phyloP scores from a whole-genome alignment of 2,797 vertebrate species.

The Luscinia luscinia region DNA sequence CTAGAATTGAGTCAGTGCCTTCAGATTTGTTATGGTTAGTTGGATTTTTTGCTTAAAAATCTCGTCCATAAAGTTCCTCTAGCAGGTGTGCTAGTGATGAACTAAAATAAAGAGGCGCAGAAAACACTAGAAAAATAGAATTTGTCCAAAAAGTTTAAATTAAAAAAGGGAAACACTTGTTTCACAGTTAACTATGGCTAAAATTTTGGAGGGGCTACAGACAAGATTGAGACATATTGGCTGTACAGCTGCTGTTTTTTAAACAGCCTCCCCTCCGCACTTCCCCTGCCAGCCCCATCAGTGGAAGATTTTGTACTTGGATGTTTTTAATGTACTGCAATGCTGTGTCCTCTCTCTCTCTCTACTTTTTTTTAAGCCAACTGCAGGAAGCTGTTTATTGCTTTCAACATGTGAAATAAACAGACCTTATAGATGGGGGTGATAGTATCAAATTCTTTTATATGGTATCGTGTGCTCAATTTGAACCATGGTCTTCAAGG shows the following conservation, averaged over 20 bases:
- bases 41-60: neutral
- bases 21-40: neutral
- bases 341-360: neutral
- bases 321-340: conserved; percentile 21
- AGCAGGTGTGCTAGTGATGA: neutral
- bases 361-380: neutral
- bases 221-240: neutral
- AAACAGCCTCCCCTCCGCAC: neutral
- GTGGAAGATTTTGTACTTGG: conserved; percentile 47
- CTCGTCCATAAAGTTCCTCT: neutral
- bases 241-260: conserved; percentile 52
- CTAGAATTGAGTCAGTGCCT: neutral
- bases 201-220: neutral
- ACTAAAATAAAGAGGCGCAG: neutral
- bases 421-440: neutral
- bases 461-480: neutral
- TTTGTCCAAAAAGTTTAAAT: neutral
- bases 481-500: neutral
- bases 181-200: neutral
- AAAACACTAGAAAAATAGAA: neutral
- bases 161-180: neutral
- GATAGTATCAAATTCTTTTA: neutral
- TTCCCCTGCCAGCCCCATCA: conserved; percentile 19
- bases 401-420: neutral
- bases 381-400: conserved; percentile 15